These are phyloP conservation scores for Acipenser transmontanus DNA, from an alignment of 2,797 vertebrate species.

Conservation along the genomic window DNA sequence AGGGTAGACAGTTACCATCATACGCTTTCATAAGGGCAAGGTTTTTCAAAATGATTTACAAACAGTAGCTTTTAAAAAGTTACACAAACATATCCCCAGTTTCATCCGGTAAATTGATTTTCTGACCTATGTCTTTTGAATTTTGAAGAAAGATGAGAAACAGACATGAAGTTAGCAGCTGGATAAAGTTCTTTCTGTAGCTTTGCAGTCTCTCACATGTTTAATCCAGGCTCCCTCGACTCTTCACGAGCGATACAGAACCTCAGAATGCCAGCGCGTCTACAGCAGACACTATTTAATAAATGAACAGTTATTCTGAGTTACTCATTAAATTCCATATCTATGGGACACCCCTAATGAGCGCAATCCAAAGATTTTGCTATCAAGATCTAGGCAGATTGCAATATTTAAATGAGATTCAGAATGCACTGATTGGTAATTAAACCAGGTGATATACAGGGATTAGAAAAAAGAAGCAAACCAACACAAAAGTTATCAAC, in stretches of 20 bases:
- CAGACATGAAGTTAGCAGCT: neutral
- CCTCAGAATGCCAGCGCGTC: neutral
- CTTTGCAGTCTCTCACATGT: neutral
- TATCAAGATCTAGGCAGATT: neutral
- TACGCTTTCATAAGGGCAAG: too few relatives aligned
- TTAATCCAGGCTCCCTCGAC: neutral
- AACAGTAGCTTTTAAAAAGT: too few relatives aligned
- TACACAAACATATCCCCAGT: too few relatives aligned
- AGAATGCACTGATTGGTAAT: neutral
- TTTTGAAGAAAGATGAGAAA: neutral
- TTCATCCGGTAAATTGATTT: too few relatives aligned
- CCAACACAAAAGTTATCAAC: too few relatives aligned
- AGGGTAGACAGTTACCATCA: too few relatives aligned
- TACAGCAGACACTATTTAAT: neutral
- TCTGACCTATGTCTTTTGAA: neutral
- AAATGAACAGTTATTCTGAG: slow-evolving; percentile 1
- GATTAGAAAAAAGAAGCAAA: too few relatives aligned
- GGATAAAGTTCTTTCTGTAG: neutral
- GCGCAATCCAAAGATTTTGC: neutral
- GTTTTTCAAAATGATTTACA: too few relatives aligned
- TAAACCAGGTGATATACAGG: too few relatives aligned
- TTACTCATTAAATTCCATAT: neutral
- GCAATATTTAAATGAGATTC: neutral
- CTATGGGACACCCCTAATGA: neutral
- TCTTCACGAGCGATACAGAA: neutral